Conservation (phyloP, 1,140 invertebrate genomes). For the Aphaenogaster ashmeadi region DNA sequence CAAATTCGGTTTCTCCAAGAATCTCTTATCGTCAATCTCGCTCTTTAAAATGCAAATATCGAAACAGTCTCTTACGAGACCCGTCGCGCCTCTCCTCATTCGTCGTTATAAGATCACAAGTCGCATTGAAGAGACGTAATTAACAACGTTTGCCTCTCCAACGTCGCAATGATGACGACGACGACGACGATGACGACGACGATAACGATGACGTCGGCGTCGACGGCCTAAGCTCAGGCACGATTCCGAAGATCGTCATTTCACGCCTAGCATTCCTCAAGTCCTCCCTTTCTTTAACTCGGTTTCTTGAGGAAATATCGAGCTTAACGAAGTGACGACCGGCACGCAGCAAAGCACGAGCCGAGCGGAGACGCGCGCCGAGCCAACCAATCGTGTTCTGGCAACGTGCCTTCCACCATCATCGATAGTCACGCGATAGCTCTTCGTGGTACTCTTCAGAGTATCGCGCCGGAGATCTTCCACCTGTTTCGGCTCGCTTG, state of each 20-base stretch:
- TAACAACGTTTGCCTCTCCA: conserved; percentile 42
- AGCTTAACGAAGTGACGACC: conserved; percentile 42
- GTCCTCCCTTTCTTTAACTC: neutral
- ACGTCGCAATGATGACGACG: neutral
- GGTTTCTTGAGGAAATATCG: neutral
- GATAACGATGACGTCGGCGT: conserved; percentile 41
- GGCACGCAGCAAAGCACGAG: conserved; percentile 38
- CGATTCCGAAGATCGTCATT: conserved; percentile 64
- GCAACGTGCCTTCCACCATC: conserved; percentile 81
- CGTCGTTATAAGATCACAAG: neutral
- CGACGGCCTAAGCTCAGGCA: conserved; percentile 49
- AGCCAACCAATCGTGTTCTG: conserved; percentile 78
- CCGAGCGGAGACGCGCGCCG: conserved; percentile 68
- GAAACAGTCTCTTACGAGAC: conserved; percentile 23
- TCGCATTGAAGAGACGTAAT: conserved; percentile 8
- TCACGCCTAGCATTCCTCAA: conserved; percentile 55
- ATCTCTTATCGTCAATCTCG: conserved; percentile 3
- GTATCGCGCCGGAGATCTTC: conserved; percentile 65
- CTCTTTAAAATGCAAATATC: conserved; percentile 22
- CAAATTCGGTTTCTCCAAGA: neutral
- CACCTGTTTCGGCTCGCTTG: conserved; percentile 66
- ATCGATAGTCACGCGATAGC: conserved; percentile 73
- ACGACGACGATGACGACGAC: neutral
- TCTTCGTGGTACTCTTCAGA: conserved; percentile 51
- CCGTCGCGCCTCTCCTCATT: conserved; percentile 14